Percentiles rank a stretch among this genome's conserved stretches.
phyloP scores from a whole-genome alignment of 2,797 vertebrate species.

The Huso huso region DNA sequence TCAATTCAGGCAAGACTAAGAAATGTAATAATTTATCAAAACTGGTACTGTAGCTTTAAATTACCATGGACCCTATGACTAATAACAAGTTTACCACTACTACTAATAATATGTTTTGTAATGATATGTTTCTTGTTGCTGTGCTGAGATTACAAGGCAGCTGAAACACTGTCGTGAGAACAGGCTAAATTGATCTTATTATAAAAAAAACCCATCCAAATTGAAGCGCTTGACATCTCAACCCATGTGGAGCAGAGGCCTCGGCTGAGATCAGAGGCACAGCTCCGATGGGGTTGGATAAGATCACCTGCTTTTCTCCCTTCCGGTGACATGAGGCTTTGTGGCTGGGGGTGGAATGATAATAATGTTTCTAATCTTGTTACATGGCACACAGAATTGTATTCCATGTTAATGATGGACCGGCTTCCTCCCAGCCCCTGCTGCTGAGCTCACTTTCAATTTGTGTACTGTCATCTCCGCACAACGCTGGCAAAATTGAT shows the following conservation, averaged over 20 bases:
- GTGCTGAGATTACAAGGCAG: too few species aligned
- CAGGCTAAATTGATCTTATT: too few species aligned
- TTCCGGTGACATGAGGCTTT: constrained; percentile 31
- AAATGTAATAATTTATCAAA: too few species aligned
- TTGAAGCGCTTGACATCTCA: too few species aligned
- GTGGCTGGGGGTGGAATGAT: constrained; percentile 44
- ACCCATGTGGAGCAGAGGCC: background rate
- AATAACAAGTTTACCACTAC: too few species aligned
- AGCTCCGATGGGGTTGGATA: background rate
- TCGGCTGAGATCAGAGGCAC: background rate
- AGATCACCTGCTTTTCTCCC: constrained; percentile 7
- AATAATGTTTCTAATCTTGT: constrained; percentile 70
- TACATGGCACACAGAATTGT: constrained; percentile 63
- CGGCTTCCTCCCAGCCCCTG: constrained; percentile 43
- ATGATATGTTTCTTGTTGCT: too few species aligned
- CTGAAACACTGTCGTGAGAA: too few species aligned
- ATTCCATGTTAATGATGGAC: constrained; percentile 62
- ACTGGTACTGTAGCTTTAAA: too few species aligned
- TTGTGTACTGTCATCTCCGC: constrained; percentile 70
- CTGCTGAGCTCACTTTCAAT: constrained; percentile 65
- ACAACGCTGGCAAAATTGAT: constrained; percentile 54
- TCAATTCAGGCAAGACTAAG: too few species aligned
- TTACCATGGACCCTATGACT: too few species aligned
- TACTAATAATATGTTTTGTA: too few species aligned
- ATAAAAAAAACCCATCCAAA: too few species aligned